Base-by-base conservation (phyloP, 2,888 invertebrate genomes). In the Steinernema hermaphroditum region DNA sequence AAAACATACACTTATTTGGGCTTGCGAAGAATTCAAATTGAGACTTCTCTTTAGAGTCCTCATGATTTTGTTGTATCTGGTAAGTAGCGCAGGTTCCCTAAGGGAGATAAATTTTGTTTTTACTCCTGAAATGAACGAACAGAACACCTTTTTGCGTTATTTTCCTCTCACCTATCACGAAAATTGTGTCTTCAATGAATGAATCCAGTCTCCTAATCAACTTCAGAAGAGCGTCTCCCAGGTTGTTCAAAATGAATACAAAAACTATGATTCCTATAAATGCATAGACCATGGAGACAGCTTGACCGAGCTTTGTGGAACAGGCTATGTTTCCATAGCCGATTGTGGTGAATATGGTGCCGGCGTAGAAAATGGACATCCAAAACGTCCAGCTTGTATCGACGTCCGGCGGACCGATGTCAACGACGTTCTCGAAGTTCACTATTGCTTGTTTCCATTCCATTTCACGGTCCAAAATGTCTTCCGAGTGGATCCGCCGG, bases 181-280 rank as follows among this genome's bases (percentile, higher is more conserved):
- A 78, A 16, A 78, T 73, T 0, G 76, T 19, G 70, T 79, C 80
- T 16, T 79, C 81, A 12, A 75, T 68, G 14, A 75, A 68, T 14
- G 69, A 71, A 27, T 57, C 72, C n/a, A 70, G 24, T 29, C 43
- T 32, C 34, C 76, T 75, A 54, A 81, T 69, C n/a, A 44, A 57
- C 41, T 57, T 69, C 32, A 83, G 72, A 22, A 97, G 93, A 12
- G 94, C 90, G 89, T 94, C 95, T 79, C 96, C 96, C 86, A 96
- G 93, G 89, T 96, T 95, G 46, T 95, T 94, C 79, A 98, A 88
- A 19, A 96, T 92, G 73, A 97, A 93, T 80, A 97, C 62, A 19
- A 62, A 62, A 1, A 62, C 29, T 12, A 62, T 62, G 8, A 71
- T 72, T 22, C 81, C 82, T 19, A 82, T 74, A 8, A 77, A 77